phyloP scores from a whole-genome alignment of 2,113 vertebrate genomes.

The Neogale vison region DNA sequence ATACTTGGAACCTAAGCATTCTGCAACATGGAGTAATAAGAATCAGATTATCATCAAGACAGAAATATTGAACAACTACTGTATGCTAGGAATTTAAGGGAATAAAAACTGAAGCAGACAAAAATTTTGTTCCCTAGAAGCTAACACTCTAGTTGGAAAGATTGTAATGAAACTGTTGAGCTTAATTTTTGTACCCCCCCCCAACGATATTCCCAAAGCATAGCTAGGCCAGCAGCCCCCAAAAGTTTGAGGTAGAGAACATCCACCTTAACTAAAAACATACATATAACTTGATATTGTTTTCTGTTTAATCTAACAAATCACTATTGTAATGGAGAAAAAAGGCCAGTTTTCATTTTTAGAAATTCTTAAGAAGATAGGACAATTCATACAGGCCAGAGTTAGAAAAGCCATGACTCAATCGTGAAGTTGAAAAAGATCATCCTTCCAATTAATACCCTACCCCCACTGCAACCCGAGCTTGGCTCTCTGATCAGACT shows the following conservation, averaged over 20 bases:
- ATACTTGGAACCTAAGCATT: not conserved
- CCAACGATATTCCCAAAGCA: not conserved
- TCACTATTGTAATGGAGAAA: not conserved
- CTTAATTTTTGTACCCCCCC: not conserved
- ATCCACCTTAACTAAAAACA: not conserved
- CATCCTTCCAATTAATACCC: not conserved
- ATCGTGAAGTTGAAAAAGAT: not conserved
- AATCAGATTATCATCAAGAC: not conserved
- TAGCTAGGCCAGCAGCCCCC: not conserved
- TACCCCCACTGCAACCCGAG: no score
- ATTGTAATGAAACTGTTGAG: not conserved
- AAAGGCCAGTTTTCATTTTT: not conserved
- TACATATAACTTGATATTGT: not conserved
- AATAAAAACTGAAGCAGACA: not conserved
- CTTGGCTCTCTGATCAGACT: not conserved
- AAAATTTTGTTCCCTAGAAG: not conserved
- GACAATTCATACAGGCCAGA: not conserved
- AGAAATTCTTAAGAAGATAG: not conserved
- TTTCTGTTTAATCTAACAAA: constrained; percentile 23
- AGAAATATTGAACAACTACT: not conserved
- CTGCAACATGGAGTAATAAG: not conserved
- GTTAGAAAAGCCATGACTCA: not conserved
- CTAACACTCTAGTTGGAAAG: not conserved
- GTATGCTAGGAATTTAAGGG: not conserved
- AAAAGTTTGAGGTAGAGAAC: not conserved